Evolutionary conservation across 2,797 vertebrate genomes (phyloP), one percentile per base, ranked within the genome.

Genomic region (Carapus acus): DNA sequence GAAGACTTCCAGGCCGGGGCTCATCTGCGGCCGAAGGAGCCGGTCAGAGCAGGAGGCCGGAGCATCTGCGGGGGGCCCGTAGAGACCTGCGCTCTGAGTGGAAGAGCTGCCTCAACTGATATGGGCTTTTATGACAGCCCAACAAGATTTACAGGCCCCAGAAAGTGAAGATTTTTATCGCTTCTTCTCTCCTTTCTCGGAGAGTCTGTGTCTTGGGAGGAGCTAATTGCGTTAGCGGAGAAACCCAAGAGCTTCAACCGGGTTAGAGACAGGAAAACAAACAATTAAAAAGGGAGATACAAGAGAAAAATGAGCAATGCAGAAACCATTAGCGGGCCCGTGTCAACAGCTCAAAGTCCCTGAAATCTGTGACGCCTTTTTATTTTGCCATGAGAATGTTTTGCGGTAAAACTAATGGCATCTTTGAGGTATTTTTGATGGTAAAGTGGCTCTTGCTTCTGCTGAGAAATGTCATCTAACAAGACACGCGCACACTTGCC

Each of bases 181-280:
- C 83, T 87, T 90, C 77, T 84, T 79, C 73, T 92, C 88, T 89
- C 87, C 83, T 87, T 89, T 92, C 89, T 91, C 88, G 88, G 80
- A 87, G 85, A 86, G 83, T 85, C 86, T 87, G 88, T 87, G 87
- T 93, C 93, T 93, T 94, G 94, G 94, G 95, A 96, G 88, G 81
- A 85, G 80, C 80, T 98, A 96, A 97, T 94, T 88, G 84, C 79
- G 90, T 97, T 97, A 91, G 92, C 60, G 71, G 58, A 33, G 94
- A 96, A 98, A 98, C 90, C 87, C 88, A 94, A 97, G 90, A 91
- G 79, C 84, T 87, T 89, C 90, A 94, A 93, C 88, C 85, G 90
- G 87, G 90, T 95, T 94, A 94, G 84, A 81, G 18, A 75, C 90
- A 93, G 92, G 91, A 96, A 96, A 94, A 93, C 86, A 91, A 91